Conservation (phyloP, 2,888 invertebrate species). For the Ormyrus nitidulus region DNA sequence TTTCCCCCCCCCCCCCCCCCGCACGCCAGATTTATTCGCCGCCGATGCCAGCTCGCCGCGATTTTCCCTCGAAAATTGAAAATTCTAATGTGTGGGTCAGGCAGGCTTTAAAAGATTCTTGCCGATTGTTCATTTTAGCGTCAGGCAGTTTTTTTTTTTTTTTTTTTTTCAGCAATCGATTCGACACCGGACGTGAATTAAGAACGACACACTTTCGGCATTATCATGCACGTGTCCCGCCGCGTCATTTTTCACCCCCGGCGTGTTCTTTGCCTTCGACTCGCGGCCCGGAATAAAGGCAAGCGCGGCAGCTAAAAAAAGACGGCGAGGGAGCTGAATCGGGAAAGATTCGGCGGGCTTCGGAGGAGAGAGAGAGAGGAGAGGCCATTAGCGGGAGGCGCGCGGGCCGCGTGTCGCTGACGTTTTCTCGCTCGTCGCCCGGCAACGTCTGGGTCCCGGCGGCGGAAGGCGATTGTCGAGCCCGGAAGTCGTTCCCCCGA, state of each 20-base stretch:
- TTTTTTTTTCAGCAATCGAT: not conserved
- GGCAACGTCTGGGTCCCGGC: not conserved
- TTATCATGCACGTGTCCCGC: constrained; percentile 34
- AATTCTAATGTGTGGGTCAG: constrained; percentile 49
- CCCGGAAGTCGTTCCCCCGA: constrained; percentile 49
- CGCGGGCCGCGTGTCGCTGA: constrained; percentile 49
- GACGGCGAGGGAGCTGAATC: too few species aligned
- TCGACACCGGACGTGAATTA: constrained; percentile 27
- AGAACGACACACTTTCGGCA: constrained; percentile 37
- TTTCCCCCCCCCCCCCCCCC: constrained; percentile 16
- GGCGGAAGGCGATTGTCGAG: constrained; percentile 41
- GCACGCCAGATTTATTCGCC: not conserved
- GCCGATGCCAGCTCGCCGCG: not conserved
- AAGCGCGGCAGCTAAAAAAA: too few species aligned
- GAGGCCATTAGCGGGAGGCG: constrained; percentile 27
- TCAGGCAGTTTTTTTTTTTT: not conserved
- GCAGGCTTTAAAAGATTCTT: not conserved
- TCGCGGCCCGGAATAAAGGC: too few species aligned
- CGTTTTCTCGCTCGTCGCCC: constrained; percentile 6
- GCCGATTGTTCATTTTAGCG: not conserved
- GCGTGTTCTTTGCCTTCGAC: not conserved
- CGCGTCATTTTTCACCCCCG: constrained; percentile 43
- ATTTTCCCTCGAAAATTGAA: constrained; percentile 31
- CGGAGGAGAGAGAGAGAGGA: not conserved
- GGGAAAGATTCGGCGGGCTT: too few species aligned